Evolutionary conservation across 2,888 invertebrate species (phyloP).

Genomic region (Nowickia ferox): DNA sequence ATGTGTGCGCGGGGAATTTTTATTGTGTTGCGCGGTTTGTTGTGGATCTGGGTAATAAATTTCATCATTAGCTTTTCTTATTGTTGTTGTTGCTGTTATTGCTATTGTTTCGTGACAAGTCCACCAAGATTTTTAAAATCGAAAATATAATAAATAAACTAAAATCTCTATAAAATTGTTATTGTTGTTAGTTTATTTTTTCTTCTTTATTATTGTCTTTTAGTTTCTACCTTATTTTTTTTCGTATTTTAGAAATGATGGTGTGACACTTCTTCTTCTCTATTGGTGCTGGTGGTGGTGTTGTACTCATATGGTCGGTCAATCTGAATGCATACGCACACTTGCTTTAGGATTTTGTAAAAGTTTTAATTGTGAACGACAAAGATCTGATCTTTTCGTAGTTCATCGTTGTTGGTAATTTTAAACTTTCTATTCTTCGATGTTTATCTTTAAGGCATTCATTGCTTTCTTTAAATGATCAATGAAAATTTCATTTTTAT

Average conservation of each 20-base stretch:
- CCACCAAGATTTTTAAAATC: conserved; percentile 61
- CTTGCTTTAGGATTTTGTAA: conserved; percentile 18
- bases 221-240: conserved; percentile 23
- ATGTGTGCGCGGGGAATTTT: neutral
- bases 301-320: conserved; percentile 27
- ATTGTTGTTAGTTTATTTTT: conserved; percentile 17
- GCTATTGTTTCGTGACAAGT: conserved; percentile 64
- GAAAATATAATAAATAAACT: conserved; percentile 30
- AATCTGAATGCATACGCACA: conserved; percentile 7
- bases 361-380: conserved; percentile 26
- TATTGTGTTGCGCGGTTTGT: conserved; percentile 51
- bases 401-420: conserved; percentile 58
- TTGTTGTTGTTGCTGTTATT: conserved; percentile 34
- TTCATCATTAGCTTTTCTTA: conserved; percentile 69
- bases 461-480: conserved; percentile 64
- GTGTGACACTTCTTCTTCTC: conserved; percentile 65
- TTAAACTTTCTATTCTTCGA: conserved; percentile 70
- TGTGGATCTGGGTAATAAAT: conserved; percentile 71
- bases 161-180: conserved; percentile 65
- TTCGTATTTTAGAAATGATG: conserved; percentile 67
- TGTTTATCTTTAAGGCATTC: conserved; percentile 60
- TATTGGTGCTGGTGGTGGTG: neutral
- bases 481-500: conserved; percentile 66
- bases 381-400: conserved; percentile 24
- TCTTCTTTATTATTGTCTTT: conserved; percentile 36